Conservation (phyloP, 2,888 invertebrate species). For the Leptinotarsa peninsularis region DNA sequence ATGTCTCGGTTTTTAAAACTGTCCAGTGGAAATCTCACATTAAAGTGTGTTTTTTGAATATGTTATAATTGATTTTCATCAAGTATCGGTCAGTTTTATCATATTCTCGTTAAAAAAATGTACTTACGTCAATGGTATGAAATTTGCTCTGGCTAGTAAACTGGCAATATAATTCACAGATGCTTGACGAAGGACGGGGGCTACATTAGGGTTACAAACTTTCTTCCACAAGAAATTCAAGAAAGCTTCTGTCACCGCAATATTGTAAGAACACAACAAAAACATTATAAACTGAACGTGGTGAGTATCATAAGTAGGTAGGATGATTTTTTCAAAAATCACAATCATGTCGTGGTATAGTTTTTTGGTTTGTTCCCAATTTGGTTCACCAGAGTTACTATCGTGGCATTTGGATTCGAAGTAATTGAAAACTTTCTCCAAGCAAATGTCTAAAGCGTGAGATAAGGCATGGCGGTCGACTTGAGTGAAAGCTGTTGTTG, state of each 20-base stretch:
- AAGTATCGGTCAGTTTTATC: too few relatives aligned
- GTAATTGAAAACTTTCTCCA: slow-evolving; percentile 80
- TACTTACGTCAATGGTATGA: slow-evolving; percentile 72
- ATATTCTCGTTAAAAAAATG: neutral
- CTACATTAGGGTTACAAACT: slow-evolving; percentile 75
- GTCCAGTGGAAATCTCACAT: too few relatives aligned
- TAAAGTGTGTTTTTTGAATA: too few relatives aligned
- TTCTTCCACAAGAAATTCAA: slow-evolving; percentile 80
- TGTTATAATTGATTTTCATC: too few relatives aligned
- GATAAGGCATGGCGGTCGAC: slow-evolving; percentile 63
- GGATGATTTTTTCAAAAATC: slow-evolving; percentile 83
- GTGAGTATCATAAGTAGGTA: slow-evolving; percentile 86
- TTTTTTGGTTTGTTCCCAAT: slow-evolving; percentile 71
- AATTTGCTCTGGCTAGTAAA: slow-evolving; percentile 77
- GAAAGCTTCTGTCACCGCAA: slow-evolving; percentile 73
- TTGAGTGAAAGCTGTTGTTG: slow-evolving; percentile 58
- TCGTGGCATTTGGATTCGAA: slow-evolving; percentile 73
- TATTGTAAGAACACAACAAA: slow-evolving; percentile 77
- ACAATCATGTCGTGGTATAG: slow-evolving; percentile 73
- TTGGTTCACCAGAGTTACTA: slow-evolving; percentile 64
- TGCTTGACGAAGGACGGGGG: slow-evolving; percentile 75
- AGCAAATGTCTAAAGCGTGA: slow-evolving; percentile 80
- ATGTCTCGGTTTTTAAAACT: too few relatives aligned
- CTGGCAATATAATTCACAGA: slow-evolving; percentile 82
- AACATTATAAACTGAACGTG: slow-evolving; percentile 85